Conservation (phyloP, 2,113 vertebrate species). For the Rhinichthys klamathensis region DNA sequence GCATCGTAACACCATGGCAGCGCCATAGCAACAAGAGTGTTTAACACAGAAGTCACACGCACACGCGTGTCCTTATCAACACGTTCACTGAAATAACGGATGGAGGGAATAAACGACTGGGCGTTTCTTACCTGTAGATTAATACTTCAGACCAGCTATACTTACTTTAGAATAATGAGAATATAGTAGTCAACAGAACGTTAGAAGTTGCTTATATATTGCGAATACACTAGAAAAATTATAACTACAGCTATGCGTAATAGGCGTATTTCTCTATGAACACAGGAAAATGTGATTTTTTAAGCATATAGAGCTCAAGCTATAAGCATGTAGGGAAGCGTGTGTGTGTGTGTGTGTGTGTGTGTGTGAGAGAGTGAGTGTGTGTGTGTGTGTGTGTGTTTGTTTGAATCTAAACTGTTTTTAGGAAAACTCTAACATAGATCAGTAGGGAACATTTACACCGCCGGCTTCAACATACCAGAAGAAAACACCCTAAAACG, state of each 20-base stretch:
- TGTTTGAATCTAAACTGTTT: conserved; percentile 32
- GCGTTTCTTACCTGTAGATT: conserved; percentile 41
- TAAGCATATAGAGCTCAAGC: conserved; percentile 45
- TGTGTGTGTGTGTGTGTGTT: neutral
- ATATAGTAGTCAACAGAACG: conserved; percentile 25
- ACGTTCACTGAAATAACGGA: neutral
- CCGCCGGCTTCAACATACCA: conserved; percentile 3
- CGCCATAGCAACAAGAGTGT: conserved; percentile 26
- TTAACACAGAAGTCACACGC: conserved; percentile 32
- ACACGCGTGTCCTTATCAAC: neutral
- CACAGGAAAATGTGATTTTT: conserved; percentile 56
- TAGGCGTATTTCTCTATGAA: conserved; percentile 26
- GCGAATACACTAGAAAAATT: conserved; percentile 17
- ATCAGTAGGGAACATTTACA: neutral
- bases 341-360: neutral
- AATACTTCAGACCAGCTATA: conserved; percentile 45
- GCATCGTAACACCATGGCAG: conserved; percentile 25
- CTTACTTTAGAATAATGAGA: conserved; percentile 32
- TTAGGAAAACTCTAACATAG: conserved; percentile 17
- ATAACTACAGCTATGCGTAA: conserved; percentile 26
- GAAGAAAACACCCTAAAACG: conserved; percentile 19
- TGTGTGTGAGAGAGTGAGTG: neutral
- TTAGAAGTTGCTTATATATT: conserved; percentile 19
- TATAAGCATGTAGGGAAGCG: conserved; percentile 16
- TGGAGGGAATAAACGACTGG: conserved; percentile 19